These are phyloP conservation scores for Heloderma charlesbogerti DNA, from an alignment of 2,113 vertebrate genomes.

Conservation along the genomic window DNA sequence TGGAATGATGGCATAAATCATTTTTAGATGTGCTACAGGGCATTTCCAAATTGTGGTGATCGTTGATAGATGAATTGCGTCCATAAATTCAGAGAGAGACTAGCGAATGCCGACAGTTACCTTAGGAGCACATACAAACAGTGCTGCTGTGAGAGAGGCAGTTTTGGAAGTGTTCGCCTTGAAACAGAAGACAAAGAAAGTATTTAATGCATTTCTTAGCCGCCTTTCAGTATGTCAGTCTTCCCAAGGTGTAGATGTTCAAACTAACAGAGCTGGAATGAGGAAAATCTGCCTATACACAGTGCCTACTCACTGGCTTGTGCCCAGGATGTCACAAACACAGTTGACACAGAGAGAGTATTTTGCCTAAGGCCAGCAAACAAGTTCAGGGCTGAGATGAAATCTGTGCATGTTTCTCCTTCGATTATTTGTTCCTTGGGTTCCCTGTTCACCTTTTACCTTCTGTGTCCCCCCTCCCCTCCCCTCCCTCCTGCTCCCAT, in stretches of 20 bases:
- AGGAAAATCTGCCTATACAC: rapidly evolving
- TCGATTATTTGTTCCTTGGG: not conserved
- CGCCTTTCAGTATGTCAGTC: too few relatives aligned
- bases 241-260: not conserved
- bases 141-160: not conserved
- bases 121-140: too few relatives aligned
- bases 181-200: not conserved
- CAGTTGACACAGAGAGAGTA: not conserved
- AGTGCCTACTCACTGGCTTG: not conserved
- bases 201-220: not conserved
- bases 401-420: not conserved
- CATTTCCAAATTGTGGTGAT: not conserved
- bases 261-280: not conserved
- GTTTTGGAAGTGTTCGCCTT: not conserved
- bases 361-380: not conserved
- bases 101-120: not conserved
- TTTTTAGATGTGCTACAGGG: not conserved
- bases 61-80: not conserved
- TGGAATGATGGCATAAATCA: not conserved
- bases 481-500: not conserved
- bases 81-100: not conserved
- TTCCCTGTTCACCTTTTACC: too few relatives aligned
- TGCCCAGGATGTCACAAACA: not conserved
- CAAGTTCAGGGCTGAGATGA: too few relatives aligned
- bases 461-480: not conserved